Conservation (phyloP, 35 echinoderm and acorn worm genomes). For the Heliocidaris erythrogramma region DNA sequence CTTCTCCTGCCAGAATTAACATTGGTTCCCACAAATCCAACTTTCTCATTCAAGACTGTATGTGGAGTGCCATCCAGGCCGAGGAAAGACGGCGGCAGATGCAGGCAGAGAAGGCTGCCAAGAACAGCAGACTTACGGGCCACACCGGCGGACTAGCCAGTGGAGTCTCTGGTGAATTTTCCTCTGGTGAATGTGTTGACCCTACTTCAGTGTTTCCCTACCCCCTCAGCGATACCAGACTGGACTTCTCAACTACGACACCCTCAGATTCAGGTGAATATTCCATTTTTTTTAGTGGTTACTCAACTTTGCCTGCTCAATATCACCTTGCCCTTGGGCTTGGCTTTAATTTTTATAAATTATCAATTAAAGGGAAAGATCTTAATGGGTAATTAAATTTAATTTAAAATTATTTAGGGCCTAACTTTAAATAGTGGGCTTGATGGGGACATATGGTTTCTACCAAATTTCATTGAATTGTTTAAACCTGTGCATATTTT, state of each 20-base stretch:
- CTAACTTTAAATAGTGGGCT: no score
- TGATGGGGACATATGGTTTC: no score
- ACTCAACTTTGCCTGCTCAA: neutral
- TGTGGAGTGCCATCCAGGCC: conserved; percentile 86
- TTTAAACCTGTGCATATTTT: no score
- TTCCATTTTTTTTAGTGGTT: neutral
- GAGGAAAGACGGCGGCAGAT: conserved; percentile 56
- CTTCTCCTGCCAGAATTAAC: neutral
- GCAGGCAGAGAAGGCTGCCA: conserved; percentile 49
- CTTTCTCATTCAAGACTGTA: conserved; percentile 93
- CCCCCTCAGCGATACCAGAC: conserved; percentile 77
- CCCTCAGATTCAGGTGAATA: conserved; percentile 96
- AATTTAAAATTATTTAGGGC: no score
- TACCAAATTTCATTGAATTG: no score
- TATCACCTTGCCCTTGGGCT: no score
- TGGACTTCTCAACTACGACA: conserved; percentile 76
- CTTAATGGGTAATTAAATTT: no score
- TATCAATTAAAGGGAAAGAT: no score
- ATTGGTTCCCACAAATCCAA: conserved; percentile 53
- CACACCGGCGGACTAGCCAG: neutral
- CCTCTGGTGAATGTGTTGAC: conserved; percentile 83
- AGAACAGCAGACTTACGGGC: neutral
- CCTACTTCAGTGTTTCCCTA: conserved; percentile 95
- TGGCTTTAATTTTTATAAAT: neutral
- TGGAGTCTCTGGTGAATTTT: conserved; percentile 27